Base-by-base conservation (phyloP, 2,113 vertebrate genomes). In the Corydoras maculifer region DNA sequence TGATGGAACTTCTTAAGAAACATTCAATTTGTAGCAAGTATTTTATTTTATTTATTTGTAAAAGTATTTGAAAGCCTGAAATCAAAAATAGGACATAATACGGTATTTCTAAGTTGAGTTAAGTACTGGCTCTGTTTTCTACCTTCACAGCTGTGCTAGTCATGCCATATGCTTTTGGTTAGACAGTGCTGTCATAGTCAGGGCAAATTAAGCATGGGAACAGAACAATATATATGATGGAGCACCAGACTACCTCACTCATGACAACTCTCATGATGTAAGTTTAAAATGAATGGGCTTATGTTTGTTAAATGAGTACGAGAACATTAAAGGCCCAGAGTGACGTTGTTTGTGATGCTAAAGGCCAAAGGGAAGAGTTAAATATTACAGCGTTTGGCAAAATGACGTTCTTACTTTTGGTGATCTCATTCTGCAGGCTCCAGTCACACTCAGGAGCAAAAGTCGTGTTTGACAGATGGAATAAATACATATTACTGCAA, bases 81-180 rank as follows among this genome's bases (percentile, higher is more conserved):
- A 51, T 11, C 30, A 9, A 14, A 9, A 35, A 25, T 75, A 55
- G 49, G 29, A 29, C 48, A 61, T 50, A 3, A 61, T 86, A 85
- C 6, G 73, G 71, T 70, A 53, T 51, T 72, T 77, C 68, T 66
- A 51, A 79, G 60, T 11, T 64, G 62, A 65, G 50, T 12, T 70
- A n/a, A 58, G 12, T 71, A 62, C 68, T 18, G 64, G 75, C 57
- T 74, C 57, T 60, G 58, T 73, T 72, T 70, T 72, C 50, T 75
- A 76, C 54, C 57, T 62, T 63, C 75, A 64, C 65, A 31, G 68
- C 72, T 67, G 61, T 76, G 72, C 78, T 82, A 83, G 78, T 73
- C 72, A 49, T 53, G 62, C 60, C 81, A 82, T 86, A 78, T 86
- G 82, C 81, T 58, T 79, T 54, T 69, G 18, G 75, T 86, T 86